A percentile compares a stretch with the other conserved stretches of the same genome.
Conservation (phyloP, 2,888 invertebrate genomes). For the Podotricha telesiphe region DNA sequence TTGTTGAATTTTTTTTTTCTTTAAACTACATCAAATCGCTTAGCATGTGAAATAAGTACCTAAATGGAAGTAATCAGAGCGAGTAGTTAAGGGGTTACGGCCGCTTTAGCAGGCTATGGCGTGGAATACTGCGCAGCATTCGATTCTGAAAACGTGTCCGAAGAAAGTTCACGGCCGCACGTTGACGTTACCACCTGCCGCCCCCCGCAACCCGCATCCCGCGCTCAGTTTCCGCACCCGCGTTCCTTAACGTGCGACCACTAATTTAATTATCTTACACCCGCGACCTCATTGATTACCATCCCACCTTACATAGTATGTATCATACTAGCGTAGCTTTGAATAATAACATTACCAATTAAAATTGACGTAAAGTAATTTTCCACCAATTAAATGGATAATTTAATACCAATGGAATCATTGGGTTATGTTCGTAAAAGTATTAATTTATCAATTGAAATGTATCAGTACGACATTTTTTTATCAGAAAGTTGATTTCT, state of each 20-base stretch:
- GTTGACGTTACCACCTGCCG: constrained; percentile 77
- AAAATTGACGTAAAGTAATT: background rate
- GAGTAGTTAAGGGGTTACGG: constrained; percentile 46
- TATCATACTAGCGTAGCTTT: background rate
- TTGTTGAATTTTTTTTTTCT: constrained; percentile 1
- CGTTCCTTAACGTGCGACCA: constrained; percentile 58
- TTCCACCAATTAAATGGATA: background rate
- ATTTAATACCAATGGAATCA: background rate
- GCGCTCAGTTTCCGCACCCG: constrained; percentile 54
- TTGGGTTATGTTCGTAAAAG: background rate
- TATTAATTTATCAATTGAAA: background rate
- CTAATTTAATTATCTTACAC: constrained; percentile 34
- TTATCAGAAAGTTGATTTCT: background rate
- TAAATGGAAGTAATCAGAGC: constrained; percentile 16
- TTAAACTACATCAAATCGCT: background rate
- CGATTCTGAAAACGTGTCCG: constrained; percentile 82
- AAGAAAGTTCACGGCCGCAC: constrained; percentile 84
- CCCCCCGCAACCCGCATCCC: constrained; percentile 52
- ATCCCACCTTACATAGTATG: constrained; percentile 31
- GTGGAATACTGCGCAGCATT: constrained; percentile 79
- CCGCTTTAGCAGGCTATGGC: constrained; percentile 68
- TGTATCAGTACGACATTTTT: background rate
- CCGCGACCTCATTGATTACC: constrained; percentile 50
- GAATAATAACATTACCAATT: background rate
- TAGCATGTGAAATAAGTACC: background rate